Percentiles rank a stretch among this genome's conserved stretches.
Evolutionary conservation across 2,888 invertebrate species (phyloP).

Genomic region (Corbicula japonica): DNA sequence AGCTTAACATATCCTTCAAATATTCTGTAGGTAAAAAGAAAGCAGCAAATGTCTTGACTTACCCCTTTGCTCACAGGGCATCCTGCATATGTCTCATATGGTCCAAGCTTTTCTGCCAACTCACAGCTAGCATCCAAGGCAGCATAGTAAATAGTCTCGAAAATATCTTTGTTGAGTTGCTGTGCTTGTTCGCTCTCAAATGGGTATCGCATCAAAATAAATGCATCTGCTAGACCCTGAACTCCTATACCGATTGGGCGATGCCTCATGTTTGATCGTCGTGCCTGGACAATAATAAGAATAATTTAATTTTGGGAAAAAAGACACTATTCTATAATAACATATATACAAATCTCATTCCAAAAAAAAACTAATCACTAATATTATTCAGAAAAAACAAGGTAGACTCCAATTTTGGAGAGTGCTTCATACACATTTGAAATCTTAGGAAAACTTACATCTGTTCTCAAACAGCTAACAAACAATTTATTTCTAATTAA

Average conservation of each 20-base stretch:
- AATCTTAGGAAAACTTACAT: too few relatives aligned
- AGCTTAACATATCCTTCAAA: too few relatives aligned
- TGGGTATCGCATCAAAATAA: conserved; percentile 96
- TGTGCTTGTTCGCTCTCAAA: conserved; percentile 96
- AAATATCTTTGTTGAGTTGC: conserved; percentile 96
- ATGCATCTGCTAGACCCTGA: conserved; percentile 98
- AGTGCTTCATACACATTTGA: too few relatives aligned
- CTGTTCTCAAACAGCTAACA: too few relatives aligned
- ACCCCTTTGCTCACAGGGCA: conserved; percentile 97
- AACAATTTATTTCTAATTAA: too few relatives aligned
- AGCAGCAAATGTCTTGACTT: conserved; percentile 73
- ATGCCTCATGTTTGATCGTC: conserved; percentile 93
- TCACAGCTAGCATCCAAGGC: conserved; percentile 98
- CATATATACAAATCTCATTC: too few relatives aligned
- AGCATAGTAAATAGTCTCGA: conserved; percentile 99
- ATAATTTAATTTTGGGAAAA: too few relatives aligned
- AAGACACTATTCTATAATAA: too few relatives aligned
- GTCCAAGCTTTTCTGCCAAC: conserved; percentile 93
- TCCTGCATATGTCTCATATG: conserved; percentile 96
- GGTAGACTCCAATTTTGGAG: too few relatives aligned
- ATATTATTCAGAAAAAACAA: too few relatives aligned
- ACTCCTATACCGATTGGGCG: conserved; percentile 94
- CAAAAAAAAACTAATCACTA: too few relatives aligned
- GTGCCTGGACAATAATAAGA: conserved; percentile 88
- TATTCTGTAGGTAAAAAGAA: too few relatives aligned